Conservation (phyloP, 2,797 vertebrate genomes). For the Limnodromus scolopaceus region DNA sequence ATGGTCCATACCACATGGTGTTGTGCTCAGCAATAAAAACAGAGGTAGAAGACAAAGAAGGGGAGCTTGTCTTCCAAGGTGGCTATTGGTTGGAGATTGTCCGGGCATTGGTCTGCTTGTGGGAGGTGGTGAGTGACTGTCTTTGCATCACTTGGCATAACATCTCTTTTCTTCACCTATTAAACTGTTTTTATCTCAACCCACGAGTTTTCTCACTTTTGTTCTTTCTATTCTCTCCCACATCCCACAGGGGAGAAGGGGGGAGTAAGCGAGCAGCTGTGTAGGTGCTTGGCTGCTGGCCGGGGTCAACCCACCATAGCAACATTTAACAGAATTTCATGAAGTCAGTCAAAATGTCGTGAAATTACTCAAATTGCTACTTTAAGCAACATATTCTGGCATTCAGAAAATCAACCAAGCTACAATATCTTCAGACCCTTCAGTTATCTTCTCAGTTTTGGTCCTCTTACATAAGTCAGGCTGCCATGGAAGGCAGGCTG, state of each 20-base stretch:
- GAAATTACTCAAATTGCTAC: background rate
- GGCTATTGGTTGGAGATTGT: background rate
- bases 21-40: background rate
- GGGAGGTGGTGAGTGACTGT: background rate
- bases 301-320: background rate
- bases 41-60: background rate
- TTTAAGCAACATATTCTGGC: background rate
- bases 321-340: background rate
- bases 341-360: background rate
- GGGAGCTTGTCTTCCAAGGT: background rate
- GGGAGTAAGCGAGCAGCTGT: background rate
- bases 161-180: background rate
- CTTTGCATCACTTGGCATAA: background rate
- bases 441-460: background rate
- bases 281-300: background rate
- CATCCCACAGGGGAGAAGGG: background rate
- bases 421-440: background rate
- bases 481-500: background rate
- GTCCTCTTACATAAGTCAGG: background rate
- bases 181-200: background rate
- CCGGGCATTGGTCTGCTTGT: background rate
- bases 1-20: background rate
- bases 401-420: background rate
- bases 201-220: background rate
- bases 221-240: background rate